Percentiles rank a stretch among this genome's conserved stretches.
Conservation (phyloP, 2,113 vertebrate genomes). For the Microcebus lehilahytsara region DNA sequence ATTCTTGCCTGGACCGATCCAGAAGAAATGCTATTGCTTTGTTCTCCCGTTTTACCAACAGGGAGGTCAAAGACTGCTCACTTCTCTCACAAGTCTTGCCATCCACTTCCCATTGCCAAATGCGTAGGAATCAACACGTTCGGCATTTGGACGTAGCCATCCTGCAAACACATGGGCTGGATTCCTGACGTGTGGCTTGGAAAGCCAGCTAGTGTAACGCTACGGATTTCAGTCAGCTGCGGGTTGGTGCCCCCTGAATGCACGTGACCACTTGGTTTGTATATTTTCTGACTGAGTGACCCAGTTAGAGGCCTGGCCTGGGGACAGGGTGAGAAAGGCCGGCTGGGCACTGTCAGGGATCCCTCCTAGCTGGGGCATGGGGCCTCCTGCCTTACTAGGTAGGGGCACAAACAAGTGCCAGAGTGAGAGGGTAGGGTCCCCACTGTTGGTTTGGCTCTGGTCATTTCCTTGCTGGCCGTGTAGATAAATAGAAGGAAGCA, state of each 20-base stretch:
- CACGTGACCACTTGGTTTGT: background rate
- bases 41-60: background rate
- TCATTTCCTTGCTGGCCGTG: background rate
- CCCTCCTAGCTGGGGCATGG: background rate
- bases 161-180: accelerated
- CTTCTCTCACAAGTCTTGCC: background rate
- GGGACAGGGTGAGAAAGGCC: background rate
- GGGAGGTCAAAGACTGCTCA: background rate
- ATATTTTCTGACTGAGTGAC: background rate
- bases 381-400: background rate
- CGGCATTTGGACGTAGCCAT: background rate
- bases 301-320: slow-evolving; percentile 36
- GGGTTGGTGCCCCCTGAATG: background rate
- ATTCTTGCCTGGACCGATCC: background rate
- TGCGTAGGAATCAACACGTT: background rate
- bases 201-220: background rate
- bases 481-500: background rate
- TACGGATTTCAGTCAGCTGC: background rate
- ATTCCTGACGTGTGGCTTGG: background rate
- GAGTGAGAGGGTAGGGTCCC: background rate
- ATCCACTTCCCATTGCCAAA: background rate
- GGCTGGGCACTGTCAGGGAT: background rate
- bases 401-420: background rate
- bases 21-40: background rate
- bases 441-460: background rate